Conservation (phyloP, 2,113 vertebrate genomes). For the Pseudois nayaur region DNA sequence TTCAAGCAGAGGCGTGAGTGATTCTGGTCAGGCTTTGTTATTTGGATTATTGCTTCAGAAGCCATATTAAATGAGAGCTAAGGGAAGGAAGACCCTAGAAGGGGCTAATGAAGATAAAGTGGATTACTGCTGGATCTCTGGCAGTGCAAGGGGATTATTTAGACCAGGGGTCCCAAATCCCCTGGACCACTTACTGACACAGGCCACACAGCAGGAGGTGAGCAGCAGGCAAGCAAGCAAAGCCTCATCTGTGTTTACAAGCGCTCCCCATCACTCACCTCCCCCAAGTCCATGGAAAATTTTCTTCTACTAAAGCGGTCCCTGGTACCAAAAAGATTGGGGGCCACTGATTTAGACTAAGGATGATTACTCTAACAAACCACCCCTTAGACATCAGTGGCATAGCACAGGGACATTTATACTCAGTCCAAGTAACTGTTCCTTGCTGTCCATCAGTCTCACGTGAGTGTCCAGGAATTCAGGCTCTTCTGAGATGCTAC, state of each 20-base stretch:
- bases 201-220: not conserved
- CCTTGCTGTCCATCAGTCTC: not conserved
- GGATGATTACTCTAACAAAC: not conserved
- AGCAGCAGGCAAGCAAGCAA: not conserved
- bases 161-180: not conserved
- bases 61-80: not conserved
- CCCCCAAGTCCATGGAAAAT: not conserved
- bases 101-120: not conserved
- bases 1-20: not conserved
- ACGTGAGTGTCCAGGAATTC: too few relatives aligned
- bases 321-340: not conserved
- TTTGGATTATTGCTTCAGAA: not conserved
- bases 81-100: fast-evolving
- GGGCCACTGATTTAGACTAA: not conserved
- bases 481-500: not conserved
- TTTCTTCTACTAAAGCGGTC: not conserved
- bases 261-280: not conserved
- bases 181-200: not conserved
- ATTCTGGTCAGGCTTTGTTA: not conserved
- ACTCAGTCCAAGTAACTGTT: not conserved
- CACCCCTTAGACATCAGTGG: not conserved
- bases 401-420: not conserved
- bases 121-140: not conserved
- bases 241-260: not conserved
- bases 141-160: not conserved